Evolutionary conservation across 2,113 vertebrate genomes (phyloP).

Genomic region (Pantherophis guttatus): DNA sequence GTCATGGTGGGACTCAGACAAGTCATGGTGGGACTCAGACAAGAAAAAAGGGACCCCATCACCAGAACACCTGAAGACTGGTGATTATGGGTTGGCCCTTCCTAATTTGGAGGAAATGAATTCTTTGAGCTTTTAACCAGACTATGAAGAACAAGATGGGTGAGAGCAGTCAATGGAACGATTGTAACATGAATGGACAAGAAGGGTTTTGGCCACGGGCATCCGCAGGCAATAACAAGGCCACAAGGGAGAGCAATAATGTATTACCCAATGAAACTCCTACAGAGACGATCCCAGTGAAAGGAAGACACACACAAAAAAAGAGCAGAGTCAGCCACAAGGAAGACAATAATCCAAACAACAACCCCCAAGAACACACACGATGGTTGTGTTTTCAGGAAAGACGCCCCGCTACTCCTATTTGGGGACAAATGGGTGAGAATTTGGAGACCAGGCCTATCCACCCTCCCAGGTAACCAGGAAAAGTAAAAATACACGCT

Average conservation of each 20-base stretch:
- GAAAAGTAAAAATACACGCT: accelerated
- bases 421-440: background rate
- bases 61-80: background rate
- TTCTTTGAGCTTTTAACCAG: background rate
- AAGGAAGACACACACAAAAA: constrained; percentile 82
- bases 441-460: background rate
- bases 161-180: constrained; percentile 39
- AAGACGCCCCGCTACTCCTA: constrained; percentile 20
- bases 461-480: accelerated
- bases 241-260: constrained; percentile 67
- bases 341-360: constrained; percentile 29
- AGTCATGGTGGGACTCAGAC: background rate
- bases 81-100: background rate
- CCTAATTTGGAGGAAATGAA: constrained; percentile 33
- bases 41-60: background rate
- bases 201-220: constrained; percentile 32
- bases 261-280: constrained; percentile 98
- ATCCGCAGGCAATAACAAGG: constrained; percentile 61
- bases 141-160: constrained; percentile 37
- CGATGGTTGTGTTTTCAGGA: background rate
- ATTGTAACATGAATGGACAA: constrained; percentile 41
- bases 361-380: constrained; percentile 21
- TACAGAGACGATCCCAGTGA: constrained; percentile 81
- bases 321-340: constrained; percentile 76
- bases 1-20: background rate